A percentile compares a stretch with the other conserved stretches of the same genome.
Evolutionary conservation across 1,140 invertebrate genomes (phyloP).

Genomic region (Cydia fagiglandana): DNA sequence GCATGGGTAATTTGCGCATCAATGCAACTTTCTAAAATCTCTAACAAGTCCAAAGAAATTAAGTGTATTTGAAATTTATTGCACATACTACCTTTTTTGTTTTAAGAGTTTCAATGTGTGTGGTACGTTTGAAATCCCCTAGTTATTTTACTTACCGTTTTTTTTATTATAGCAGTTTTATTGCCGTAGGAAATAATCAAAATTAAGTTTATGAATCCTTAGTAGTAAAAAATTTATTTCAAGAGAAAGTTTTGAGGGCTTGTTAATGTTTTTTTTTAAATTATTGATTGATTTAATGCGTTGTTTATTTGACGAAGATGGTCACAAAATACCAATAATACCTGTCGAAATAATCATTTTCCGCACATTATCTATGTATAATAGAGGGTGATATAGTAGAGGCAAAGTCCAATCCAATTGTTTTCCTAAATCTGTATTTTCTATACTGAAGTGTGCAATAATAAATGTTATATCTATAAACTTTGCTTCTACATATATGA

Average conservation of each 20-base stretch:
- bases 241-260: neutral
- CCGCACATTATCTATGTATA: too few species aligned
- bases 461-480: too few species aligned
- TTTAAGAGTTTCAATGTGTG: neutral
- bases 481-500: too few species aligned
- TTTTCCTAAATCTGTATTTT: too few species aligned
- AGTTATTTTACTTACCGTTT: neutral
- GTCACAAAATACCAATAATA: too few species aligned
- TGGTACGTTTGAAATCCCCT: neutral
- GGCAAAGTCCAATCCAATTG: too few species aligned
- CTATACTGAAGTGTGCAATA: too few species aligned
- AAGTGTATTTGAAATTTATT: neutral
- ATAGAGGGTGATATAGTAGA: too few species aligned
- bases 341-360: too few species aligned
- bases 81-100: neutral
- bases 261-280: neutral
- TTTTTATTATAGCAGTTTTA: neutral
- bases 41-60: neutral
- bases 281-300: too few species aligned
- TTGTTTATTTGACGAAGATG: too few species aligned
- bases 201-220: neutral
- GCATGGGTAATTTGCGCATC: slow-evolving; percentile 15
- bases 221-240: neutral
- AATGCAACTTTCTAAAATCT: slow-evolving; percentile 13
- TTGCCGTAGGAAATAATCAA: neutral